Evolutionary conservation across 2,797 vertebrate species (phyloP).

Genomic region (Muraenolepis orangiensis): DNA sequence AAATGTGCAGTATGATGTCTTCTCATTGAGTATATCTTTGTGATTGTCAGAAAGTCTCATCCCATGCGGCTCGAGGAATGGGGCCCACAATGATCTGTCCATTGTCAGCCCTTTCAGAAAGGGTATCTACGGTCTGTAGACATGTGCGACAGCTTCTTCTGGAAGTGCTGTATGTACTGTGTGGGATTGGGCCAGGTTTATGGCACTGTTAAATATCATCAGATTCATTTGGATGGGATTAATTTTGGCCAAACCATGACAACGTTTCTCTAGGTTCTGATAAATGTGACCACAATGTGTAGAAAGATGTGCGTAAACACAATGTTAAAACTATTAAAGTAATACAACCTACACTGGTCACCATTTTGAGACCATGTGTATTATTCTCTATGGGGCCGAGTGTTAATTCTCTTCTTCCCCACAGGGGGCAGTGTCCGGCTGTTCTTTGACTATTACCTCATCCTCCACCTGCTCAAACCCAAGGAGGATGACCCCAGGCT

Average conservation of each 20-base stretch:
- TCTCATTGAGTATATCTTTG: not conserved
- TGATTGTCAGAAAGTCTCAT: not conserved
- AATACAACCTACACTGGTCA: not conserved
- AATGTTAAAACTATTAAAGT: not conserved
- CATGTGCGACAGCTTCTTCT: not conserved
- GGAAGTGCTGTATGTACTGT: not conserved
- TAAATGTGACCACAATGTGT: not conserved
- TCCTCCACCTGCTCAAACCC: conserved; percentile 85
- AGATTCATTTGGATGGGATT: not conserved
- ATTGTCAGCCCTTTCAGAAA: conserved; percentile 89
- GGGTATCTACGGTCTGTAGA: conserved; percentile 81
- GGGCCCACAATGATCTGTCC: conserved; percentile 89
- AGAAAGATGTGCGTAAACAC: not conserved
- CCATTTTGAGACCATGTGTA: not conserved
- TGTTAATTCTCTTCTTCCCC: not conserved
- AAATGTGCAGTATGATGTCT: too few relatives aligned
- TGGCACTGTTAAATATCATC: not conserved
- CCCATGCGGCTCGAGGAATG: conserved; percentile 84
- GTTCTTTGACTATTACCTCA: conserved; percentile 93
- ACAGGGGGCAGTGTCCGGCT: conserved; percentile 87
- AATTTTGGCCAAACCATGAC: not conserved
- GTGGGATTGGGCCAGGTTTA: not conserved
- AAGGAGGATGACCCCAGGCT: conserved; percentile 86
- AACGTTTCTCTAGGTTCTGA: not conserved
- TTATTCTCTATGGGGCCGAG: not conserved